These are phyloP conservation scores for Osmerus eperlanus DNA, from an alignment of 2,113 vertebrate species.

Conservation along the genomic window DNA sequence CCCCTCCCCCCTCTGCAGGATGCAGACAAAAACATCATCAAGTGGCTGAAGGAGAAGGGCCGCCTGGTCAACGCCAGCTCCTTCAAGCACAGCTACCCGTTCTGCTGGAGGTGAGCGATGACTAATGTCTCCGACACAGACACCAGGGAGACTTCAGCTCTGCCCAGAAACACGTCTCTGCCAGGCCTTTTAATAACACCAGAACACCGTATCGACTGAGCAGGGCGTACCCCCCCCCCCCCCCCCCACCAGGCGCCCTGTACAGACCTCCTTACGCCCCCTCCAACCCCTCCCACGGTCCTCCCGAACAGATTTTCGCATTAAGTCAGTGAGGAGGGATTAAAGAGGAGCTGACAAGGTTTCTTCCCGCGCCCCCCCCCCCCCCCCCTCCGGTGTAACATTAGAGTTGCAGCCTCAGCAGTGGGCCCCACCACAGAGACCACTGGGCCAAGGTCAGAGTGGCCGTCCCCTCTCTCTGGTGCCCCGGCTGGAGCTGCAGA, in stretches of 20 bases:
- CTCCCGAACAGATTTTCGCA: neutral
- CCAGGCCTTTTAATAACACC: too few species aligned
- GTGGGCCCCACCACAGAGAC: too few species aligned
- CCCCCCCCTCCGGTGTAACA: neutral
- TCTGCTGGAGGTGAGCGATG: conserved; percentile 92
- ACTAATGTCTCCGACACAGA: too few species aligned
- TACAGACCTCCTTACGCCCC: neutral
- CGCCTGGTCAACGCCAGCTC: conserved; percentile 78
- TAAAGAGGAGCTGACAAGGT: conserved; percentile 14
- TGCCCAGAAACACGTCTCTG: too few species aligned
- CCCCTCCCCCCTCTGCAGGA: conserved; percentile 70
- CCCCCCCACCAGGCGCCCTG: neutral
- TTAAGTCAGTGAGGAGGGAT: conserved; percentile 13
- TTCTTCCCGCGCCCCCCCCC: neutral
- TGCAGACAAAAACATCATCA: conserved; percentile 94
- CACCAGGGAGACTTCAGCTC: too few species aligned
- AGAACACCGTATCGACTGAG: too few species aligned
- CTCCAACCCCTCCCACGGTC: neutral
- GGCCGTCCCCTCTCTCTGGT: too few species aligned
- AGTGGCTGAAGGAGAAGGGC: conserved; percentile 83
- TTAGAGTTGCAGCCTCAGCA: too few species aligned
- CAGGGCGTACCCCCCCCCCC: neutral
- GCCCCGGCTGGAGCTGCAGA: too few species aligned
- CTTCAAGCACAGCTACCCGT: conserved; percentile 92
- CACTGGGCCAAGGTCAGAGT: too few species aligned